phyloP scores from a whole-genome alignment of 2,888 invertebrate species.

The Oscheius sp. region DNA sequence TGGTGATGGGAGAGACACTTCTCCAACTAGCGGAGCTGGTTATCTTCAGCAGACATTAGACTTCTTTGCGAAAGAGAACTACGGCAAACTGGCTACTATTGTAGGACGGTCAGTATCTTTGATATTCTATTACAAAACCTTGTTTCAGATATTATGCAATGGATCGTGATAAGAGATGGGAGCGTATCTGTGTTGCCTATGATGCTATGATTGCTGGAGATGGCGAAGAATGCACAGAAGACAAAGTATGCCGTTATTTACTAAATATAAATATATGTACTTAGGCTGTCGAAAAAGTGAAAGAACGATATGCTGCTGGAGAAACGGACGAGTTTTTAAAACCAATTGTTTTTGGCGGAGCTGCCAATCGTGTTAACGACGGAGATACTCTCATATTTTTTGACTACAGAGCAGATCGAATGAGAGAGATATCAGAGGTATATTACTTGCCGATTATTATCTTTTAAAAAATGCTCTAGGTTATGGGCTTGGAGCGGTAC shows the following conservation, averaged over 20 bases:
- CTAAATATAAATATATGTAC: background rate
- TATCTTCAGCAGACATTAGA: conserved; percentile 72
- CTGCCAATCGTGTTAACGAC: conserved; percentile 61
- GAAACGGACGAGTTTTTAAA: conserved; percentile 76
- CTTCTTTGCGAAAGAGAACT: conserved; percentile 63
- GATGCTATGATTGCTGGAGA: conserved; percentile 74
- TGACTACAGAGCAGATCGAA: conserved; percentile 75
- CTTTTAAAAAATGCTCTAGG: conserved; percentile 30
- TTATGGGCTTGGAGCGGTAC: conserved; percentile 69
- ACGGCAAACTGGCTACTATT: conserved; percentile 74
- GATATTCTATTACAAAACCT: background rate
- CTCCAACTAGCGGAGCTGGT: conserved; percentile 74
- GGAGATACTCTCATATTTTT: conserved; percentile 75
- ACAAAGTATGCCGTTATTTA: conserved; percentile 47
- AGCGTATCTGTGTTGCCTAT: conserved; percentile 73
- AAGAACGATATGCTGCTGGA: conserved; percentile 72
- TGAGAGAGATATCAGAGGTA: conserved; percentile 74
- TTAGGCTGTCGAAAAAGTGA: conserved; percentile 66
- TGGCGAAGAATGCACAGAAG: conserved; percentile 72
- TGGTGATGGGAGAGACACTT: conserved; percentile 74
- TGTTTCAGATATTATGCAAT: conserved; percentile 75
- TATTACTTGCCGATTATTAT: background rate
- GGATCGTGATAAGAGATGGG: conserved; percentile 74
- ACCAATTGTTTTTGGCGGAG: conserved; percentile 72
- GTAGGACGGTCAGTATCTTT: conserved; percentile 61